Base-by-base conservation (phyloP, 2,113 vertebrate genomes). In the Pterocles orientalis region DNA sequence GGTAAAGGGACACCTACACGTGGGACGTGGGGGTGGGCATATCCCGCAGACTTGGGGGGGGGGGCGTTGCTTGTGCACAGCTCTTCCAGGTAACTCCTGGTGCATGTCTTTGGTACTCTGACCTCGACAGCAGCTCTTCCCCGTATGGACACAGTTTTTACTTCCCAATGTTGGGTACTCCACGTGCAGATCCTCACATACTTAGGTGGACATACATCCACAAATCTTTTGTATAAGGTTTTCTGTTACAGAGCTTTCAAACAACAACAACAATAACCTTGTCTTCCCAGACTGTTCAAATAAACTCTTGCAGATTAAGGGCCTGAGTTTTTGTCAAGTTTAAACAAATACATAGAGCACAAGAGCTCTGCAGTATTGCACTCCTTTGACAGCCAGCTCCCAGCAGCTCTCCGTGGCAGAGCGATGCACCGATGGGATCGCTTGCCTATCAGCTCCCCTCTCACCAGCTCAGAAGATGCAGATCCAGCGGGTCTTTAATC, bases 271-370 rank as follows among this genome's bases (percentile, higher is more conserved):
- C 79, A 90, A 86, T 33, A 86, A 64, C 53, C 89, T 82, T 89
- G 73, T 91, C 94, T 87, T 85, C 41, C 54, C 64, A 65, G 53
- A 4, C 48, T 89, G 61, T 96, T 86, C 84, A 96, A 93, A 95
- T 82, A 97, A 96, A 95, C 88, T 73, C 20, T 43, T 85, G 69
- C 86, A 92, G 94, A 94, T 97, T 92, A 97, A 24, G 18, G 41
- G n/a, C 50, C 45, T 62, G 77, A 91, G 70, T 31, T 94, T 92
- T 79, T 96, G 94, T 94, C 70, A 89, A 80, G 73, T 91, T 92
- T 92, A 94, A 96, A 95, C 83, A 96, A 96, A 95, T 14, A 66
- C 0, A 0, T 3, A 84, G 61, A 93, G 57, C 41, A 72, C 31
- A 24, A 84, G 80, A 54, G 62, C 65, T 90, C 88, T 76, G 78